phyloP scores from a whole-genome alignment of 2,113 vertebrate species.

The Perognathus longimembris region DNA sequence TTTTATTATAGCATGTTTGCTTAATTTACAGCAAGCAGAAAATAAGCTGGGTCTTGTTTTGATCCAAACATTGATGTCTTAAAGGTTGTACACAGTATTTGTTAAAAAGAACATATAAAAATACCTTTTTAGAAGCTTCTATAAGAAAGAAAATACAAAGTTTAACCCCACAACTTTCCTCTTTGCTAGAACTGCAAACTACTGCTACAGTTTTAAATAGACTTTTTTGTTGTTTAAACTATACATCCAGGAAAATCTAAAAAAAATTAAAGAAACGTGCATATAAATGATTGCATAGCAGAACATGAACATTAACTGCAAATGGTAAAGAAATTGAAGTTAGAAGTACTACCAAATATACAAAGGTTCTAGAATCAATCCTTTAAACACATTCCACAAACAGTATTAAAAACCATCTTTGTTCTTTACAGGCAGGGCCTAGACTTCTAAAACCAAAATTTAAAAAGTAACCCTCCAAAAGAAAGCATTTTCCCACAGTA shows the following conservation, averaged over 20 bases:
- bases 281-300: constrained; percentile 93
- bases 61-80: constrained; percentile 90
- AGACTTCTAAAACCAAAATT: constrained; percentile 79
- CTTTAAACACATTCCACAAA: constrained; percentile 85
- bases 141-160: constrained; percentile 93
- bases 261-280: constrained; percentile 90
- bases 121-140: constrained; percentile 91
- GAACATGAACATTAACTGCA: constrained; percentile 90
- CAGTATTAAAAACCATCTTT: constrained; percentile 80
- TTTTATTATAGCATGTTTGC: constrained; percentile 91
- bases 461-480: constrained; percentile 78
- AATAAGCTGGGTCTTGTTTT: constrained; percentile 89
- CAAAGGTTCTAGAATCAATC: constrained; percentile 85
- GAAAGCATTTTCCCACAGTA: constrained; percentile 64
- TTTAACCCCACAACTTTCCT: constrained; percentile 91
- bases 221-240: constrained; percentile 88
- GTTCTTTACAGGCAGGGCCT: constrained; percentile 81
- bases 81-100: constrained; percentile 91
- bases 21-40: constrained; percentile 92
- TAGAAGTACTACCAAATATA: constrained; percentile 89
- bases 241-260: constrained; percentile 89
- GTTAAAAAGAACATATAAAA: constrained; percentile 92
- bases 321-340: constrained; percentile 87
- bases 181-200: constrained; percentile 88
- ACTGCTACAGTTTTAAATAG: constrained; percentile 90